Percentiles rank a stretch among this genome's conserved stretches.
These are phyloP conservation scores for Lipophrys pholis DNA, from an alignment of 2,113 vertebrate species.

Conservation along the genomic window DNA sequence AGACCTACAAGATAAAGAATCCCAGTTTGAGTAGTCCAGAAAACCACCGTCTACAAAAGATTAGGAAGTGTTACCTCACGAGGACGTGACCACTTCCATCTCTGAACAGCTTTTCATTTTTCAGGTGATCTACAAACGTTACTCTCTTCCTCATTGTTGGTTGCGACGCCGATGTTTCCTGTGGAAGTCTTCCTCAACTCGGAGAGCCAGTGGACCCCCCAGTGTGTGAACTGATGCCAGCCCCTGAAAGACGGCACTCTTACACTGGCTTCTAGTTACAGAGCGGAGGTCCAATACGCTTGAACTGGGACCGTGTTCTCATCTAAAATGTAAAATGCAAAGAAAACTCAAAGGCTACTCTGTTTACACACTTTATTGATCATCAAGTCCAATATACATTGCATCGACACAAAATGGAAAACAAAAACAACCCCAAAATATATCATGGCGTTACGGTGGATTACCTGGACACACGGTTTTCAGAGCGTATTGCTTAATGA, in stretches of 20 bases:
- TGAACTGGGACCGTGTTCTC: conserved; percentile 53
- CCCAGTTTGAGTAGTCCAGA: background rate
- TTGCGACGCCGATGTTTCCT: conserved; percentile 12
- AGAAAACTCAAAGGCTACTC: conserved; percentile 41
- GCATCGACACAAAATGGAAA: conserved; percentile 77
- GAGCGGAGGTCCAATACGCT: conserved; percentile 48
- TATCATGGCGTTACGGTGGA: conserved; percentile 66
- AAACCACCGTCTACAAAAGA: background rate
- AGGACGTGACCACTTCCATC: conserved; percentile 27
- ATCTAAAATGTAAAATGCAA: conserved; percentile 59
- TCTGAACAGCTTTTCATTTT: conserved; percentile 48
- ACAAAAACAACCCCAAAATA: conserved; percentile 34
- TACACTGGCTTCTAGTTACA: conserved; percentile 59
- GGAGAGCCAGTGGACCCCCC: conserved; percentile 26
- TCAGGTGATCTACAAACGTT: conserved; percentile 66
- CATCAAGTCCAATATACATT: conserved; percentile 82
- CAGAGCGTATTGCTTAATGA: conserved; percentile 82
- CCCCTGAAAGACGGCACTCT: conserved; percentile 51
- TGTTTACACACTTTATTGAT: conserved; percentile 84
- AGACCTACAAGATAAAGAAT: conserved; percentile 49
- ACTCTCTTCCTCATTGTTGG: conserved; percentile 65
- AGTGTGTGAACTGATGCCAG: conserved; percentile 50
- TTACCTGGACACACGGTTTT: conserved; percentile 78
- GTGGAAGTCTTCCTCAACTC: conserved; percentile 1
- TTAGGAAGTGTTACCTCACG: conserved; percentile 34